Percentiles rank a stretch among this genome's conserved stretches.
Evolutionary conservation across 2,113 vertebrate genomes (phyloP).

Genomic region (Cyprinus carpio): DNA sequence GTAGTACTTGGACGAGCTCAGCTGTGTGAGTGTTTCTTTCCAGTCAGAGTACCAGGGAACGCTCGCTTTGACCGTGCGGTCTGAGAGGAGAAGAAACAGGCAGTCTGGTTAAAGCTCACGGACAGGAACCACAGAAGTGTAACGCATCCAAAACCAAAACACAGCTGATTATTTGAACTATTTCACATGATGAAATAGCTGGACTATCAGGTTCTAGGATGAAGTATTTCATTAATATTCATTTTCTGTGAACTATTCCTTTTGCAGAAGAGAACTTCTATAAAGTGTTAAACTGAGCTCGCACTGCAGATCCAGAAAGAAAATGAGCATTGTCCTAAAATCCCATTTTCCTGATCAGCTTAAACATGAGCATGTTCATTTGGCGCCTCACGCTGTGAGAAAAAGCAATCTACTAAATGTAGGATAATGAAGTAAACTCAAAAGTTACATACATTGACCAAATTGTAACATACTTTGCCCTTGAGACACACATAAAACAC

Average conservation of each 20-base stretch:
- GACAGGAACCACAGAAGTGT: not conserved
- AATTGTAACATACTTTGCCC: not conserved
- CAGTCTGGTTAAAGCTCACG: slow-evolving; percentile 57
- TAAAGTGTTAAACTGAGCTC: not conserved
- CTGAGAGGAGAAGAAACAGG: slow-evolving; percentile 75
- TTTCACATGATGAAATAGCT: too few relatives aligned
- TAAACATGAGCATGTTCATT: too few relatives aligned
- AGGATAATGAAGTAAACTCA: not conserved
- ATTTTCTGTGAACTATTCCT: not conserved
- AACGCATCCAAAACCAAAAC: not conserved
- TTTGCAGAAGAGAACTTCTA: not conserved
- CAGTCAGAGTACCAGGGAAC: slow-evolving; percentile 90
- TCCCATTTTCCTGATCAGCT: not conserved
- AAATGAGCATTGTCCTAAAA: not conserved
- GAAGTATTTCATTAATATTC: too few relatives aligned
- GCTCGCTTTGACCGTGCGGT: slow-evolving; percentile 90
- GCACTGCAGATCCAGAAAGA: not conserved
- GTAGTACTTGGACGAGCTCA: slow-evolving; percentile 85
- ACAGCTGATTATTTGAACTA: too few relatives aligned
- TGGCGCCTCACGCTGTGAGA: not conserved
- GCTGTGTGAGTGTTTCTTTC: slow-evolving; percentile 86
- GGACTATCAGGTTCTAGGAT: too few relatives aligned
- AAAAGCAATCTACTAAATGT: not conserved
- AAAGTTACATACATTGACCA: not conserved
- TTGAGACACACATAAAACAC: not conserved